Base-by-base conservation (phyloP, 2,888 invertebrate genomes). In the Subacronicta megacephala region DNA sequence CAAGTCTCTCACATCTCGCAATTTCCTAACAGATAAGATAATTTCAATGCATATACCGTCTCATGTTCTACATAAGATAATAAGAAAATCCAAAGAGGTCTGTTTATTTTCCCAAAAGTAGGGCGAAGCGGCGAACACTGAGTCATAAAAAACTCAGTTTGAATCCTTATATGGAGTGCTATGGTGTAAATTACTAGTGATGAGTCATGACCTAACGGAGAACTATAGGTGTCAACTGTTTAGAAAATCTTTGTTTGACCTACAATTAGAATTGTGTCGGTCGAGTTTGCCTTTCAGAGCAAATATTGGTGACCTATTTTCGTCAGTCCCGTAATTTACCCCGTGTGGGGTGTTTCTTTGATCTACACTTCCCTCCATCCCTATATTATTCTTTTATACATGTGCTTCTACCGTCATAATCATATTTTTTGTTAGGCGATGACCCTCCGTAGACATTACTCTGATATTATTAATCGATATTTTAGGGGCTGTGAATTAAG, bases 71-170 rank as follows among this genome's bases (percentile, higher is more conserved):
- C 35, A 16, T n/a, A 29, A 29, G 7, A 54, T 20, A n/a, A 29
- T 38, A 53, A 54, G 33, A 41, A 23, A 18, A 29, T 9, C 15
- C 2, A 35, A 68, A 62, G 47, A 45, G 62, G 36, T 13, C 16
- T 35, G 47, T 61, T 68, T 64, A 45, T 62, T 62, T 52, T 52
- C 10, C 17, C 10, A n/a, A 18, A 68, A 62, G 54, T 68, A 38
- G 64, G 16, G 35, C 62, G 54, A 29, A 16, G 38, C 64, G 44
- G 62, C 54, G 33, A 41, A 13, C 1, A 4, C 1, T 64, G 54
- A 64, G 37, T 68, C 64, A 64, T 6, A 7, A 12, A 29, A 0
- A 20, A 16, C 26, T 42, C 26, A 26, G 15, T 13, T 37, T 64
- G 33, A 46, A 49, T 62, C 69, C 64, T 68, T 64, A 45, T 54